phyloP scores from a whole-genome alignment of 1,140 invertebrate genomes.

The Asobara japonica region DNA sequence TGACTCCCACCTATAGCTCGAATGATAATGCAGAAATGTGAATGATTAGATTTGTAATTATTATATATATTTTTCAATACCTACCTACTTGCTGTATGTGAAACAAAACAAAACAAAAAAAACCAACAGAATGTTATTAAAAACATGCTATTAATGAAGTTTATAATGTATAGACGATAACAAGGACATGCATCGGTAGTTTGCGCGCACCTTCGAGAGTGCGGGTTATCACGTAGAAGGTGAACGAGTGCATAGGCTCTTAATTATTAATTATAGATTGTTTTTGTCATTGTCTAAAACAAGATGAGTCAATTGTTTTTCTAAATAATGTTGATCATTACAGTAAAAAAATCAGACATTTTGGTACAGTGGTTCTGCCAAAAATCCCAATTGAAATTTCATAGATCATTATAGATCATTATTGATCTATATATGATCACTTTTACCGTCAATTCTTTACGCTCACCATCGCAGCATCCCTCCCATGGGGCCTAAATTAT shows the following conservation, averaged over 20 bases:
- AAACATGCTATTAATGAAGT: constrained; percentile 7
- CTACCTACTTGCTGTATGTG: constrained; percentile 64
- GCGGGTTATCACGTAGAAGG: constrained; percentile 21
- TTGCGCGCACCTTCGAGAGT: constrained; percentile 13
- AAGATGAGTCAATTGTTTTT: background rate
- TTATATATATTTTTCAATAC: constrained; percentile 67
- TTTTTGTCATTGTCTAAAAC: background rate
- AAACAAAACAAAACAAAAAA: constrained; percentile 29
- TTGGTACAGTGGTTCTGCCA: background rate
- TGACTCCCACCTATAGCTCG: constrained; percentile 19
- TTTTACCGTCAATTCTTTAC: too few relatives aligned
- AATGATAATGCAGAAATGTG: constrained; percentile 44
- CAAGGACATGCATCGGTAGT: constrained; percentile 12
- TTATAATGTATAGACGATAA: background rate
- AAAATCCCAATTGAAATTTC: background rate
- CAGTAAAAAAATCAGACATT: background rate
- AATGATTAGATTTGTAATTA: constrained; percentile 66
- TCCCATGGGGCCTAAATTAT: background rate
- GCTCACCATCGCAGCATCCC: background rate
- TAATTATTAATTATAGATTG: background rate
- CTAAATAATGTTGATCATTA: background rate
- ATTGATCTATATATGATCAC: background rate
- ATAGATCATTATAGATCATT: background rate
- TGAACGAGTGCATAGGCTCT: constrained; percentile 14
- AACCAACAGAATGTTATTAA: background rate